Evolutionary conservation across 92 coral and sea anemone species (phyloP).

Genomic region (Metridium senile): DNA sequence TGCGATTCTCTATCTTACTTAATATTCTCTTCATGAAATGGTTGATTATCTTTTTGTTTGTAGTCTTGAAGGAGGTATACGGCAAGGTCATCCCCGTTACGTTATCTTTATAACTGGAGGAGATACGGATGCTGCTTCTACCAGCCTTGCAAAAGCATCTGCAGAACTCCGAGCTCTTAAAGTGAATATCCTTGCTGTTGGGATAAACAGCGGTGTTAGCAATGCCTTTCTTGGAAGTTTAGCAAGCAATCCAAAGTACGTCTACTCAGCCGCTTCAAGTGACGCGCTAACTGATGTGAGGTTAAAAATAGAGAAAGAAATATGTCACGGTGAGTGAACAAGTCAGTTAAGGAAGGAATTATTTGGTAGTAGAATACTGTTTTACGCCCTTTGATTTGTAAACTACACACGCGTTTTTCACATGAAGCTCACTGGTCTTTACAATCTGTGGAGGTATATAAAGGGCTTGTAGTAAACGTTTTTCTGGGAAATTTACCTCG

Average conservation of each 20-base stretch:
- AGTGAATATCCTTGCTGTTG: slow-evolving; percentile 70
- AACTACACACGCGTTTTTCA: no score
- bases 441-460: neutral
- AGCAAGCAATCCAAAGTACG: slow-evolving; percentile 41
- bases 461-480: neutral
- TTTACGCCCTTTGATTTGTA: no score
- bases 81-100: slow-evolving; percentile 68
- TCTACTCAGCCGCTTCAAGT: slow-evolving; percentile 38
- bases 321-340: slow-evolving; percentile 48
- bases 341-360: neutral
- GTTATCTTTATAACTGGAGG: slow-evolving; percentile 63
- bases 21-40: neutral
- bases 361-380: no score
- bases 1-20: no score
- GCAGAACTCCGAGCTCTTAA: slow-evolving; percentile 50
- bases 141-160: slow-evolving; percentile 36
- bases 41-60: neutral
- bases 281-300: slow-evolving; percentile 27
- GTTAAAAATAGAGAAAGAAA: slow-evolving; percentile 16
- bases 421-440: no score
- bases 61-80: slow-evolving; percentile 61
- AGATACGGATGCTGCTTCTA: slow-evolving; percentile 50
- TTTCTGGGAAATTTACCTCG: no score
- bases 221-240: slow-evolving; percentile 45
- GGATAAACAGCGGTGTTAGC: slow-evolving; percentile 45